Conservation (phyloP, 2,888 invertebrate species). For the Corbicula japonica region DNA sequence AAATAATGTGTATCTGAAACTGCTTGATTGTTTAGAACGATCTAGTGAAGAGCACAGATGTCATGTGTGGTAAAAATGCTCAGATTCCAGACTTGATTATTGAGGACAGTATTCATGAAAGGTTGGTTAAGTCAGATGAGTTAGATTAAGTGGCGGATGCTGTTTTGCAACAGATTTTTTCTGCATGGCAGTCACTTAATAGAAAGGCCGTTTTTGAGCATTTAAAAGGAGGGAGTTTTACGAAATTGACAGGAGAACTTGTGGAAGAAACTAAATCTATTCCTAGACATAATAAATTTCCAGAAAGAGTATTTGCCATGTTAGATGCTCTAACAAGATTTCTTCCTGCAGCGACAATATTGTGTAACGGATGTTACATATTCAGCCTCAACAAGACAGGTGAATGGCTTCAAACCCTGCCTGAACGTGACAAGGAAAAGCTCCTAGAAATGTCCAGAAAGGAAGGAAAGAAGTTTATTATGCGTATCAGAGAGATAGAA, state of each 20-base stretch:
- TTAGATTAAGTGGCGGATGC: neutral
- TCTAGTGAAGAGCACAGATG: slow-evolving; percentile 18
- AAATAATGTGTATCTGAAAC: slow-evolving; percentile 21
- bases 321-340: neutral
- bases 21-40: slow-evolving; percentile 13
- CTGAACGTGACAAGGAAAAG: neutral
- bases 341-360: neutral
- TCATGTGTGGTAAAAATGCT: slow-evolving; percentile 9
- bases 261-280: neutral
- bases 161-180: no score
- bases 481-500: neutral
- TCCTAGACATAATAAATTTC: neutral
- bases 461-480: neutral
- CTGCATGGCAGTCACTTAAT: no score
- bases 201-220: no score
- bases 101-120: neutral
- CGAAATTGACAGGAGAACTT: neutral
- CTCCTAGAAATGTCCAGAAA: neutral
- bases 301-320: neutral
- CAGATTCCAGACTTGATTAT: no score
- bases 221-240: neutral
- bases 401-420: neutral
- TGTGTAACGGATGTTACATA: neutral
- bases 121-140: no score
- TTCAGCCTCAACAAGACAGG: neutral